Conservation (phyloP, 1,140 invertebrate genomes). For the Vollenhovia emeryi region DNA sequence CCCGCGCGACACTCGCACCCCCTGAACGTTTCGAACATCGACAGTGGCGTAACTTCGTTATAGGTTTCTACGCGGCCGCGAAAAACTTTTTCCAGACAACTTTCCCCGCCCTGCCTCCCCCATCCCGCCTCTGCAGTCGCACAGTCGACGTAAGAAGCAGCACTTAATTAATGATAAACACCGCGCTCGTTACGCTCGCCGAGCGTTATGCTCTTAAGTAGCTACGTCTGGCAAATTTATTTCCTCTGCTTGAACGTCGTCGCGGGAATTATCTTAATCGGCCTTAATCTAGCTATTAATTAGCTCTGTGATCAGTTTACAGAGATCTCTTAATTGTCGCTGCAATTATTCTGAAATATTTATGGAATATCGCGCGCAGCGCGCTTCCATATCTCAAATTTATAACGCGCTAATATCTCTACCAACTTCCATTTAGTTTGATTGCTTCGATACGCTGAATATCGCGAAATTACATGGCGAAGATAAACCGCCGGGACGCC, state of each 20-base stretch:
- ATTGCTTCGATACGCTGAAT: background rate
- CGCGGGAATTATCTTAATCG: slow-evolving; percentile 52
- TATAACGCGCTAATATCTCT: background rate
- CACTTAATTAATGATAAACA: slow-evolving; percentile 52
- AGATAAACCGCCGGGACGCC: background rate
- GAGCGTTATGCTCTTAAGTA: slow-evolving; percentile 11
- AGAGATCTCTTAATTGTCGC: slow-evolving; percentile 35
- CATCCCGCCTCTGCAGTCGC: background rate
- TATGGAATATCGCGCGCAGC: background rate
- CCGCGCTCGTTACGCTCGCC: slow-evolving; percentile 33
- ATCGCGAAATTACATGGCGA: background rate
- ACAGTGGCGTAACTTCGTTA: slow-evolving; percentile 78
- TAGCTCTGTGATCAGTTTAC: slow-evolving; percentile 33
- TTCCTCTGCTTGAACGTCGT: slow-evolving; percentile 40
- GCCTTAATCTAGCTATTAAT: slow-evolving; percentile 54
- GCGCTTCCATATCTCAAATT: background rate
- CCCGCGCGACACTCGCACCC: slow-evolving; percentile 79
- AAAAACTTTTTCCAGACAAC: slow-evolving; percentile 47
- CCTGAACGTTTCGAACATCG: slow-evolving; percentile 71
- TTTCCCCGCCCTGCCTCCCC: background rate
- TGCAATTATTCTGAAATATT: slow-evolving; percentile 17
- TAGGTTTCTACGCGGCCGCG: background rate
- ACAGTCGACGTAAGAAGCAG: slow-evolving; percentile 41
- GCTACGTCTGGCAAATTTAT: slow-evolving; percentile 45
- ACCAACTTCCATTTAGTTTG: background rate